Conservation (phyloP, 2,888 invertebrate species). For the Ethmia dodecea region DNA sequence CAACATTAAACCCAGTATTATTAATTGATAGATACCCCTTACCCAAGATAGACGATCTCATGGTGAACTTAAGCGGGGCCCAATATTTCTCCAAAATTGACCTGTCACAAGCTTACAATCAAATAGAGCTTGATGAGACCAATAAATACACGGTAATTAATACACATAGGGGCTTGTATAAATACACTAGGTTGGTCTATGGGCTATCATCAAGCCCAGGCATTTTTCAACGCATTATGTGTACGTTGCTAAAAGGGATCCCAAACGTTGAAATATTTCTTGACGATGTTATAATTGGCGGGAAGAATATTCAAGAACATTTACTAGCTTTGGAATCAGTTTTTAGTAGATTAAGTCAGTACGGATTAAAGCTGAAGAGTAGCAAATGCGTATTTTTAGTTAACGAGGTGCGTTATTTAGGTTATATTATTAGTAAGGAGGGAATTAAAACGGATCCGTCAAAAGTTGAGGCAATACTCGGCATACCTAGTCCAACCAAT, state of each 20-base stretch:
- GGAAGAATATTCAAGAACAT: neutral
- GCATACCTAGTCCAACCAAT: neutral
- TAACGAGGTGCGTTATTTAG: neutral
- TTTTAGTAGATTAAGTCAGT: neutral
- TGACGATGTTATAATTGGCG: no score
- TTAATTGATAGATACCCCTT: neutral
- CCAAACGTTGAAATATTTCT: neutral
- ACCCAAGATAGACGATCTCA: neutral
- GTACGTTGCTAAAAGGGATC: no score
- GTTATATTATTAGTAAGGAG: neutral
- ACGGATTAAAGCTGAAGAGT: neutral
- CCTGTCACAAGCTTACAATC: neutral
- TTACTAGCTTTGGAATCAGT: neutral
- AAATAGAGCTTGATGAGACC: neutral
- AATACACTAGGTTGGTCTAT: neutral
- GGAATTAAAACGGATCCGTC: neutral
- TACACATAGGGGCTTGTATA: neutral
- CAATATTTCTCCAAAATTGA: neutral
- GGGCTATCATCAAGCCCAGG: neutral
- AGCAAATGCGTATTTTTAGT: neutral
- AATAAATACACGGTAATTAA: neutral
- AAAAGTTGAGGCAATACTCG: neutral
- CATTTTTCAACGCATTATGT: neutral
- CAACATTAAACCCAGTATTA: no score
- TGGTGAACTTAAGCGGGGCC: neutral